Evolutionary conservation across 2,797 vertebrate species (phyloP).

Genomic region (Scomberomorus guttatus): DNA sequence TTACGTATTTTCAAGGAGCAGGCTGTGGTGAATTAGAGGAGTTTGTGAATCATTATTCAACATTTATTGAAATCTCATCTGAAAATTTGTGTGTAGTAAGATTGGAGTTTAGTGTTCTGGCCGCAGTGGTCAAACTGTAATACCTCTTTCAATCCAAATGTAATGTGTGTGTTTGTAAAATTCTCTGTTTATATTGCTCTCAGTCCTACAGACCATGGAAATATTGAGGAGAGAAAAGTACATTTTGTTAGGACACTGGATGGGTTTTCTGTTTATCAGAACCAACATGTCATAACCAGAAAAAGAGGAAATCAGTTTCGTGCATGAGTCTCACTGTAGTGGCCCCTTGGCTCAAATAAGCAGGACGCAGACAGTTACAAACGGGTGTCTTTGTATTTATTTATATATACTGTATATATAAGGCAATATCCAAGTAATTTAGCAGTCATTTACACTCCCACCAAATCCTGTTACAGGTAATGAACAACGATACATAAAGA

Average conservation of each 20-base stretch:
- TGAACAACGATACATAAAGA: too few relatives aligned
- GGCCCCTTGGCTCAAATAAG: too few relatives aligned
- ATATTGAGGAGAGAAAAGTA: neutral
- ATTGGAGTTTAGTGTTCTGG: neutral
- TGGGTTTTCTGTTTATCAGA: constrained; percentile 6
- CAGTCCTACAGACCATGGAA: neutral
- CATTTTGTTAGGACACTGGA: neutral
- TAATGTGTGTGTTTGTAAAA: neutral
- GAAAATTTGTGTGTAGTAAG: neutral
- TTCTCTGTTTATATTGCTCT: neutral
- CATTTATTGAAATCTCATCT: constrained; percentile 14
- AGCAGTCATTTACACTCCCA: too few relatives aligned
- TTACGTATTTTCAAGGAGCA: constrained; percentile 1
- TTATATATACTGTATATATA: too few relatives aligned
- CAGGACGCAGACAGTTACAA: too few relatives aligned
- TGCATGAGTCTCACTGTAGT: neutral
- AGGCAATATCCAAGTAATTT: too few relatives aligned
- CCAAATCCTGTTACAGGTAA: too few relatives aligned
- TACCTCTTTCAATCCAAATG: neutral
- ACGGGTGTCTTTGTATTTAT: too few relatives aligned
- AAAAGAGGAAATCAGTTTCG: constrained; percentile 11
- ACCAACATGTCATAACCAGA: neutral
- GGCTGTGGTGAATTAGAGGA: neutral
- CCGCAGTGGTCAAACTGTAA: neutral
- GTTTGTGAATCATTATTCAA: constrained; percentile 18